These are phyloP conservation scores for Chaetodon trifasciatus DNA, from an alignment of 2,797 vertebrate genomes.

Conservation along the genomic window DNA sequence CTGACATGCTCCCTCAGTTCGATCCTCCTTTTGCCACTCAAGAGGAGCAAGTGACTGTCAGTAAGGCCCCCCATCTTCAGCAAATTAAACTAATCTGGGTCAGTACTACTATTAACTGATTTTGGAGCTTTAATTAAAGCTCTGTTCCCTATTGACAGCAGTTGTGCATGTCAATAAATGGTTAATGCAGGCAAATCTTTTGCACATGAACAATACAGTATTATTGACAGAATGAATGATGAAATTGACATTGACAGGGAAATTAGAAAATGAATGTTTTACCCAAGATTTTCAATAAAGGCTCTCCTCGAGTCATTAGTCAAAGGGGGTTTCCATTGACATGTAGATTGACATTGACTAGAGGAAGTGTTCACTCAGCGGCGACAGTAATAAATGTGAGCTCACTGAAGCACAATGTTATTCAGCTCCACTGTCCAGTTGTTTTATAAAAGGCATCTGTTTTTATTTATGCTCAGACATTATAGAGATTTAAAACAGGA, in stretches of 20 bases:
- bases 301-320: constrained; percentile 66
- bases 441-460: constrained; percentile 81
- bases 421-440: constrained; percentile 66
- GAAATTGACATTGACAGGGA: constrained; percentile 70
- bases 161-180: constrained; percentile 40
- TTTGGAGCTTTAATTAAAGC: constrained; percentile 49
- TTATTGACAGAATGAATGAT: constrained; percentile 70
- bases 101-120: constrained; percentile 33
- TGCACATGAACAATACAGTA: constrained; percentile 40
- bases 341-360: constrained; percentile 75
- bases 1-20: constrained; percentile 37
- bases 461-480: constrained; percentile 82
- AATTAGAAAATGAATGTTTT: constrained; percentile 76
- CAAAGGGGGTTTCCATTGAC: constrained; percentile 64
- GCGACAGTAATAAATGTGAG: constrained; percentile 75
- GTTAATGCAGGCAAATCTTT: constrained; percentile 37
- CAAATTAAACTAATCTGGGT: constrained; percentile 38
- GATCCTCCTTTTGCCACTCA: constrained; percentile 28
- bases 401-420: constrained; percentile 68
- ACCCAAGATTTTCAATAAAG: constrained; percentile 58
- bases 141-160: constrained; percentile 24
- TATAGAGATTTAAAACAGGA: constrained; percentile 77
- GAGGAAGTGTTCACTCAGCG: constrained; percentile 69
- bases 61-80: background rate
- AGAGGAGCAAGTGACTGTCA: constrained; percentile 24